Evolutionary conservation across 2,888 invertebrate genomes (phyloP), one percentile per base, ranked within the genome.

Genomic region (Archaeoteleia sp.): DNA sequence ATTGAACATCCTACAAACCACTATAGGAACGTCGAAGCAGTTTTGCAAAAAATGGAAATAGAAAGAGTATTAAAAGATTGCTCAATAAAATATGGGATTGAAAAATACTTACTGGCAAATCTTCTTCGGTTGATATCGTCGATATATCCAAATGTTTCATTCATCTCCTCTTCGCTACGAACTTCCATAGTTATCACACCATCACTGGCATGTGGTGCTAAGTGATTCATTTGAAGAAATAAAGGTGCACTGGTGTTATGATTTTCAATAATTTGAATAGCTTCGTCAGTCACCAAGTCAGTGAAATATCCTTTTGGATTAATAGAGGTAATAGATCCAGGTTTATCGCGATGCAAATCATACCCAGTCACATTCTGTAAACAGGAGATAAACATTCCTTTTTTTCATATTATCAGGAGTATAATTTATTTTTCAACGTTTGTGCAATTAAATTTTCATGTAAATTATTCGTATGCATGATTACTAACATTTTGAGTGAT

Each of bases 131-230:
- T 88, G 0, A 89, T 86, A 74, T 93, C 90, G 12, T 89, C 86
- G 25, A 95, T 91, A 77, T 94, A 88, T 1, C 88, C 86, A 86
- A 94, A 92, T 61, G 89, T 88, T 30, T 90, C 86, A 1, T 94
- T 89, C 27, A 89, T 89, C 65, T 91, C 89, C 20, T 89, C 87
- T 0, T 58, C 29, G 48, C 81, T 67, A 0, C 94, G 93, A 0
- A 92, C 94, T 80, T 95, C 93, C 60, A 95, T 83, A 0, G 88
- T 87, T 13, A 91, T 89, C 10, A 89, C 89, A 0, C 87, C 87
- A 77, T 94, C 94, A 3, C 89, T 92, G 0, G 92, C 88, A 81
- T 97, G 97, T 0, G 93, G 91, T 0, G 95, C 95, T 35, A 91
- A 87, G 82, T 96, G 95, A 0, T 91, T 89, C 35, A 97, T 77